A percentile compares a stretch with the other conserved stretches of the same genome.
These are phyloP conservation scores for Phrynocephalus guinanensis DNA, from an alignment of 2,797 vertebrate species.

Conservation along the genomic window DNA sequence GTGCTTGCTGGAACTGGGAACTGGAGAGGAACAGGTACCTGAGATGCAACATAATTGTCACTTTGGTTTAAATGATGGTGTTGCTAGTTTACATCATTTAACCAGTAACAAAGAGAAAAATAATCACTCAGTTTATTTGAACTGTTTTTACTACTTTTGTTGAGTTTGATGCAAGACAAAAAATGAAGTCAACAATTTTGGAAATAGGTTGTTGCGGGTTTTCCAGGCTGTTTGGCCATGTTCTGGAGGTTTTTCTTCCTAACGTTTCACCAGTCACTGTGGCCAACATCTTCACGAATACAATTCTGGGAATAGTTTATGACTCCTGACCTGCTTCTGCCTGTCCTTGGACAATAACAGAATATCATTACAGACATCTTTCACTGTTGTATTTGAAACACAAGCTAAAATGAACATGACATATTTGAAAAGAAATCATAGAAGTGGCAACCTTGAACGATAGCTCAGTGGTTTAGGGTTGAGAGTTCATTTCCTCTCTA, in stretches of 20 bases:
- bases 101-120: background rate
- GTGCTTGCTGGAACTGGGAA: background rate
- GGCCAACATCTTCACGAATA: too few species aligned
- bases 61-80: background rate
- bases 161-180: background rate
- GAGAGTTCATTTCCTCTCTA: too few species aligned
- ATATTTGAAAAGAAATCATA: background rate
- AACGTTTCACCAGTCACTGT: too few species aligned
- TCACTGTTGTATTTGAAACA: background rate
- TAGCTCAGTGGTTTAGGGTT: background rate
- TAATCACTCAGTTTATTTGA: too few species aligned
- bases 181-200: background rate
- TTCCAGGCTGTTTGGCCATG: too few species aligned
- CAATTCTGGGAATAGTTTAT: background rate
- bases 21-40: background rate
- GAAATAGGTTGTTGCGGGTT: background rate
- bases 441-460: background rate
- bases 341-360: background rate
- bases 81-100: background rate
- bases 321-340: background rate
- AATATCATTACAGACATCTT: background rate
- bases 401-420: too few species aligned
- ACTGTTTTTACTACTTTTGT: background rate
- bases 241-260: too few species aligned
- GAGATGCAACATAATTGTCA: background rate